Evolutionary conservation across 2,113 vertebrate species (phyloP).

Genomic region (Sisor rabdophorus): DNA sequence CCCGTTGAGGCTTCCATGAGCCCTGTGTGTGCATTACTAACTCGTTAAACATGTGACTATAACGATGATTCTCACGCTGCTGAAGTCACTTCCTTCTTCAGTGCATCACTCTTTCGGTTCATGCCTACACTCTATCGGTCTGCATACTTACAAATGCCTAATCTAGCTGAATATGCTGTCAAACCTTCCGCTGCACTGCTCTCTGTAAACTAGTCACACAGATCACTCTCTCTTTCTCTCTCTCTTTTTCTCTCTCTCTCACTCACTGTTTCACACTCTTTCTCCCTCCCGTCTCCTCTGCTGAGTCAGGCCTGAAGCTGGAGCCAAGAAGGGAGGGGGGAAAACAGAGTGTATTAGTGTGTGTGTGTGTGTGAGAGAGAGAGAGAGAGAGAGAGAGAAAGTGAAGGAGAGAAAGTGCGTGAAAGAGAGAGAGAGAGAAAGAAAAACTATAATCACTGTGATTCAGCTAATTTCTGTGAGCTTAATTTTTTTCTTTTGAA

Average conservation of each 20-base stretch:
- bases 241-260: slow-evolving; percentile 12
- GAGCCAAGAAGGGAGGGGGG: slow-evolving; percentile 14
- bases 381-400: not conserved
- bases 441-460: slow-evolving; percentile 30
- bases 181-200: slow-evolving; percentile 28
- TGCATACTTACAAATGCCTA: slow-evolving; percentile 11
- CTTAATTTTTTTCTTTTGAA: slow-evolving; percentile 10
- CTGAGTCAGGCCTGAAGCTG: slow-evolving; percentile 47
- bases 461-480: slow-evolving; percentile 41
- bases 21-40: slow-evolving; percentile 89
- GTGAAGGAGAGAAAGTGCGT: too few relatives aligned
- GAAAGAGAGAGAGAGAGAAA: slow-evolving; percentile 14
- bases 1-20: slow-evolving; percentile 77
- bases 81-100: slow-evolving; percentile 61
- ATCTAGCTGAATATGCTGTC: slow-evolving; percentile 16
- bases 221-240: slow-evolving; percentile 15
- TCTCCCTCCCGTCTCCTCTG: slow-evolving; percentile 31
- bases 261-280: not conserved
- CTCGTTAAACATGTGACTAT: slow-evolving; percentile 94
- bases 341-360: not conserved
- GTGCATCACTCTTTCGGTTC: slow-evolving; percentile 41
- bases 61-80: slow-evolving; percentile 84
- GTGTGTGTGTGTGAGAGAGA: not conserved
- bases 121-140: not conserved
- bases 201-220: slow-evolving; percentile 13